Evolutionary conservation across 1,140 invertebrate genomes (phyloP).

Genomic region (Stenopsyche tienmushanensis): DNA sequence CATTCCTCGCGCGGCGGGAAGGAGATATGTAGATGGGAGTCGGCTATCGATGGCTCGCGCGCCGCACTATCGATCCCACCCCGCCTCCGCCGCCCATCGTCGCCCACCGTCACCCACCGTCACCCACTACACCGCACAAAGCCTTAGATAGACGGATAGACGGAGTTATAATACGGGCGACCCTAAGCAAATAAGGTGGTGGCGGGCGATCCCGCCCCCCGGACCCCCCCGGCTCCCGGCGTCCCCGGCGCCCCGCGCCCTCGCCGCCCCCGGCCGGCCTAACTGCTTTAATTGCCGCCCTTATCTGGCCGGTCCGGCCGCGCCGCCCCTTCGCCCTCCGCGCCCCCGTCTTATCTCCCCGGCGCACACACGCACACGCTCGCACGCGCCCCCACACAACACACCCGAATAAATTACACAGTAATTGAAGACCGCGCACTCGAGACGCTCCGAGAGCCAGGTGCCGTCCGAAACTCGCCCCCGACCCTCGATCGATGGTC

Average conservation of each 20-base stretch:
- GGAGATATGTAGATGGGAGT: not conserved
- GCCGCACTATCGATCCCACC: constrained; percentile 36
- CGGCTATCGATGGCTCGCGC: constrained; percentile 36
- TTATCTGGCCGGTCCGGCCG: constrained; percentile 39
- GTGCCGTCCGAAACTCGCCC: constrained; percentile 15
- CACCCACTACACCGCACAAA: constrained; percentile 35
- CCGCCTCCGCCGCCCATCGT: constrained; percentile 9
- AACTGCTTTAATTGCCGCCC: constrained; percentile 40
- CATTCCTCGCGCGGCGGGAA: no score
- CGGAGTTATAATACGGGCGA: constrained; percentile 36
- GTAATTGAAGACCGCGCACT: constrained; percentile 51
- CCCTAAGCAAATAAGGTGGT: constrained; percentile 40
- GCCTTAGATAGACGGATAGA: constrained; percentile 41
- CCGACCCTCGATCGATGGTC: no score
- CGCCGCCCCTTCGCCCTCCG: constrained; percentile 31
- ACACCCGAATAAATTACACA: constrained; percentile 51
- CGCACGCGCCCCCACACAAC: constrained; percentile 45
- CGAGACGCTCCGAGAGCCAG: constrained; percentile 16
- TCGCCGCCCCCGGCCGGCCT: constrained; percentile 18
- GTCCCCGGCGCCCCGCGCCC: constrained; percentile 22
- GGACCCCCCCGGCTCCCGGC: constrained; percentile 13
- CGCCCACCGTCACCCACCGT: no score
- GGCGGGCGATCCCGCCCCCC: not conserved
- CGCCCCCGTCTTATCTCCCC: constrained; percentile 51
- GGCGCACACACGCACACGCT: constrained; percentile 49